Base-by-base conservation (phyloP, 2,113 vertebrate species). In the Chloropsis hardwickii region DNA sequence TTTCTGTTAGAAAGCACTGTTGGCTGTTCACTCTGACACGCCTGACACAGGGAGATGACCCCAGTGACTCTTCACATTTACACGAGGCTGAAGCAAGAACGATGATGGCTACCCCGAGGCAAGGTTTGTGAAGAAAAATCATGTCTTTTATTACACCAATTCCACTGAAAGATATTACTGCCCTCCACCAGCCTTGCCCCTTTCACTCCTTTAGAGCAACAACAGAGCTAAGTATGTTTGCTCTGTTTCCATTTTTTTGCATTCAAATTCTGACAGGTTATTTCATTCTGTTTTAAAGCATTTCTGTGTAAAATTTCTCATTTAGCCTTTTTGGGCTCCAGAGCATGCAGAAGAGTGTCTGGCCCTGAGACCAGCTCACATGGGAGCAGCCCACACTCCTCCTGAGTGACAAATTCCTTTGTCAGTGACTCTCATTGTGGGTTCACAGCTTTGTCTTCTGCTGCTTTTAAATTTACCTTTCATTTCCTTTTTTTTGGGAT, bases 271-370 rank as follows among this genome's bases (percentile, higher is more conserved):
- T 35, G 33, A 8, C 4, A 4, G 21, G 4, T 3, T 10, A 21
- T 56, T 57, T 69, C 28, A 2, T 12, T 20, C 35, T 11, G 7
- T 48, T 61, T 66, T 31, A 28, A 19, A 35, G 28, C 22, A 12
- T 7, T 20, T 74, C 23, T 7, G n/a, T 1, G 6, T 51, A 13
- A 35, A 80, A 21, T 35, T 24, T 14, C 39, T 62, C 77, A 12
- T 3, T 11, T 14, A 18, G 21, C 2, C 0, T 37, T 73, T 85
- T 45, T 31, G 31, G 35, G 4, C 28, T 33, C 8, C 3, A 5
- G 4, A 0, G 2, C 8, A 2, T 1, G 21, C 44, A 27, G 37
- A 20, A 11, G 23, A 4, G 44, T 3, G 20, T 14, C n/a, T 21
- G 22, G 6, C 67, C 47, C 19, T 1, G 23, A 9, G 47, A 37